phyloP scores from a whole-genome alignment of 2,113 vertebrate genomes.

The Charina bottae region DNA sequence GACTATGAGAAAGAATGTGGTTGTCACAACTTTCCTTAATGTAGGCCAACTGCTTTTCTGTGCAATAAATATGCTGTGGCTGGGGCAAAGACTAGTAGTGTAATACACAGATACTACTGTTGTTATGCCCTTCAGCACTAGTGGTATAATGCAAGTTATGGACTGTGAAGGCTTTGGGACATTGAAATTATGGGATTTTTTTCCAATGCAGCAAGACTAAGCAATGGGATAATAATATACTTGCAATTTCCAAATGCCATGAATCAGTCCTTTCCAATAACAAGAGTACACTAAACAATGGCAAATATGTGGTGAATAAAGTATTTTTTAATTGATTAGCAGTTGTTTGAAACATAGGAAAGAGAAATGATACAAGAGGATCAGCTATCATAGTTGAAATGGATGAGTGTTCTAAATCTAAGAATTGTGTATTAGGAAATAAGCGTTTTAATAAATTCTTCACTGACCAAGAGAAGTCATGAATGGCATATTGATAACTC shows the following conservation, averaged over 20 bases:
- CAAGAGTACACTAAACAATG: not conserved
- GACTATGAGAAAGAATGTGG: not conserved
- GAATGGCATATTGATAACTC: not conserved
- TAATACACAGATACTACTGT: not conserved
- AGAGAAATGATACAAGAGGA: not conserved
- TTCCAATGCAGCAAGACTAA: not conserved
- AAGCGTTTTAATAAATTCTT: not conserved
- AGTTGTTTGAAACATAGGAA: not conserved
- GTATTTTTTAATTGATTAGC: not conserved
- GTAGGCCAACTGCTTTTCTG: not conserved
- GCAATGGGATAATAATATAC: not conserved
- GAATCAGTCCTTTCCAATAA: not conserved
- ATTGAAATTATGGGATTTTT: not conserved
- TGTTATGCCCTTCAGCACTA: not conserved
- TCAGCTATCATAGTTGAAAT: not conserved
- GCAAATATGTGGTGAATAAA: not conserved
- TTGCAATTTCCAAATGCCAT: not conserved
- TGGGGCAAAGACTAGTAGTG: not conserved
- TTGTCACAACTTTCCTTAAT: too few relatives aligned
- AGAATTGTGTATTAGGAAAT: not conserved
- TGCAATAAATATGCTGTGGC: not conserved
- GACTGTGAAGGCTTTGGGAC: not conserved
- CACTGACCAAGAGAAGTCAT: not conserved
- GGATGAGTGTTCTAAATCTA: not conserved
- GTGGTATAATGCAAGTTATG: not conserved